Evolutionary conservation across 2,888 invertebrate species (phyloP).

Genomic region (Psococerastis gibbosa): DNA sequence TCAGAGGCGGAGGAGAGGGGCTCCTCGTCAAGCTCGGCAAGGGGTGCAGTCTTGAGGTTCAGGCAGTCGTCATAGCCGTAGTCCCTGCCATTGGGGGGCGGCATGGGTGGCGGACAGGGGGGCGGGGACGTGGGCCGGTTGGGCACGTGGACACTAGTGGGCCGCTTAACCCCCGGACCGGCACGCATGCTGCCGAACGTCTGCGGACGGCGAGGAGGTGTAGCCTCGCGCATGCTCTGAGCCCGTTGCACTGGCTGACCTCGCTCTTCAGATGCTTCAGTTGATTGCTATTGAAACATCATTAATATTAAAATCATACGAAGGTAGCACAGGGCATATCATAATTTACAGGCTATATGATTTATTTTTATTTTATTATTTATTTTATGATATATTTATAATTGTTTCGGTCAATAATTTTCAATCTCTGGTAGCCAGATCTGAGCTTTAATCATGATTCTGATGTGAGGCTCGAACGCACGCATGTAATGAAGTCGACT

Average conservation of each 20-base stretch:
- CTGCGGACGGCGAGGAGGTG: conserved; percentile 36
- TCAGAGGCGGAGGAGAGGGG: conserved; percentile 36
- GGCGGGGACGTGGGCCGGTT: conserved; percentile 56
- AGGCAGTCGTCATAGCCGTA: conserved; percentile 56
- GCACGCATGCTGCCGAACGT: conserved; percentile 72
- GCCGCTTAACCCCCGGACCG: conserved; percentile 41
- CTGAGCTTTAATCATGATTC: no score
- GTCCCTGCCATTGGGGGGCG: conserved; percentile 29
- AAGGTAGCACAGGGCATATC: no score
- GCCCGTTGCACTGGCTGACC: conserved; percentile 49
- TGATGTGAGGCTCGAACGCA: no score
- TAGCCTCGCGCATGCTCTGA: conserved; percentile 56
- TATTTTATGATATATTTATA: no score
- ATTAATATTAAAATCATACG: no score
- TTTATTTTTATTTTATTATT: no score
- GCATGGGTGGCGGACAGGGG: conserved; percentile 38
- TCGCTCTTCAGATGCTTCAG: conserved; percentile 32
- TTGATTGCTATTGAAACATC: no score
- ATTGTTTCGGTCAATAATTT: no score
- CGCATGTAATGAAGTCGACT: no score
- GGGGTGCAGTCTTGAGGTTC: conserved; percentile 32
- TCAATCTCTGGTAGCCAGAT: no score
- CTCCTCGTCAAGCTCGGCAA: conserved; percentile 40
- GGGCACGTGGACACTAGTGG: conserved; percentile 48
- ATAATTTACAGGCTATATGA: no score